These are phyloP conservation scores for Aspidoscelis tigris DNA, from an alignment of 2,113 vertebrate species.

Conservation along the genomic window DNA sequence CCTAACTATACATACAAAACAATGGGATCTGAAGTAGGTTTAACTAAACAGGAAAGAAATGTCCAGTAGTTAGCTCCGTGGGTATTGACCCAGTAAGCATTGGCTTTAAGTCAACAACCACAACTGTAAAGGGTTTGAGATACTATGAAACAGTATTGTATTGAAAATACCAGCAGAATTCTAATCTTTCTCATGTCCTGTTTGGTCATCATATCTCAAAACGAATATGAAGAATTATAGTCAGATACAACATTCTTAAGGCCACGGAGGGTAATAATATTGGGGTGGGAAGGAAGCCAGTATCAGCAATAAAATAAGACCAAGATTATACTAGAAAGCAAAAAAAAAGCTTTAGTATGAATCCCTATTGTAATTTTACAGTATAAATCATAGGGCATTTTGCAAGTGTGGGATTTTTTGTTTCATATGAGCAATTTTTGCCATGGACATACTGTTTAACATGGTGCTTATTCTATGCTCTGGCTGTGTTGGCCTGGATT, in stretches of 20 bases:
- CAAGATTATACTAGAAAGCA: neutral
- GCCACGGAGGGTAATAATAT: neutral
- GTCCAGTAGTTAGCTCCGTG: no score
- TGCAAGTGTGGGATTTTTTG: neutral
- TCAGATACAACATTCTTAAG: neutral
- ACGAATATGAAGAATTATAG: neutral
- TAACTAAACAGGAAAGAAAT: no score
- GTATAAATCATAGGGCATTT: neutral
- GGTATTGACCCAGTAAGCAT: no score
- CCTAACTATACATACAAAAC: no score
- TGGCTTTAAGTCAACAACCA: no score
- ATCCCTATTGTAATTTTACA: neutral
- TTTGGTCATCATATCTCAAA: no score
- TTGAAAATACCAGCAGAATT: no score
- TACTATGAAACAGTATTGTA: no score
- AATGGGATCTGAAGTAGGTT: no score
- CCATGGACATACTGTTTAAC: neutral
- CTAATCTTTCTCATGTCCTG: no score
- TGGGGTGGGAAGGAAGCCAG: neutral
- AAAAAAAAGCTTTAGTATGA: neutral
- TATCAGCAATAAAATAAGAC: neutral
- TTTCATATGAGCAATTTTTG: neutral
- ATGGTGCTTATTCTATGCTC: neutral
- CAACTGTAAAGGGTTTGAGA: no score
- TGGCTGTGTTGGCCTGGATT: neutral